Percentiles rank a stretch among this genome's conserved stretches.
phyloP scores from a whole-genome alignment of 37 sponge, comb jelly and placozoan genomes.

The Chondrosia reniformis region DNA sequence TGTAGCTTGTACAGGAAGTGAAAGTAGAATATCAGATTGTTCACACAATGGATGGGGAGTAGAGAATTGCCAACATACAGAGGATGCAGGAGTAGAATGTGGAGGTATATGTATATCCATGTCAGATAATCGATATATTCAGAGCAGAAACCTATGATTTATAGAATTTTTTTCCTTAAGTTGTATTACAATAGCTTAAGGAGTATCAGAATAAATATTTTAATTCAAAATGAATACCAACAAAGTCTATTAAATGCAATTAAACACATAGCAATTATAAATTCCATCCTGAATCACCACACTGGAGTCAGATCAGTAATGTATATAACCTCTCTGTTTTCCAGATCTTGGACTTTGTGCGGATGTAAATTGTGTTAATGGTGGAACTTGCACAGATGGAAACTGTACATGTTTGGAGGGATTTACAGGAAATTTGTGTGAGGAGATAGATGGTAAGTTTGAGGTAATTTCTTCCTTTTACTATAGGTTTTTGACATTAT shows the following conservation, averaged over 20 bases:
- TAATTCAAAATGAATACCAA: too few species aligned
- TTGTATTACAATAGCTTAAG: too few species aligned
- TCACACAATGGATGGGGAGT: background rate
- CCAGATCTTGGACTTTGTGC: background rate
- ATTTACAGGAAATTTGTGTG: too few species aligned
- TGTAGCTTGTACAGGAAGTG: slow-evolving; percentile 15
- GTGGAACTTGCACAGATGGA: background rate
- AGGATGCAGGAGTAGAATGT: slow-evolving; percentile 23
- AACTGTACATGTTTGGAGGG: too few species aligned
- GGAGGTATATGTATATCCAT: background rate
- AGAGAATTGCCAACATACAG: slow-evolving; percentile 6
- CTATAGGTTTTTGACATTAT: background rate
- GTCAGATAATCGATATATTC: background rate
- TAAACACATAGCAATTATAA: too few species aligned
- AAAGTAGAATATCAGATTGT: background rate
- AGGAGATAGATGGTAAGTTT: too few species aligned
- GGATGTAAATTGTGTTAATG: background rate
- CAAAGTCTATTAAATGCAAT: too few species aligned
- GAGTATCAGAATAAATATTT: too few species aligned
- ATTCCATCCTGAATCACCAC: too few species aligned
- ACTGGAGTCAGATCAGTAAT: too few species aligned
- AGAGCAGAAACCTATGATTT: background rate
- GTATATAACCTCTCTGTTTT: too few species aligned
- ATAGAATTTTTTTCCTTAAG: background rate
- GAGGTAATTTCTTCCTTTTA: background rate